Base-by-base conservation (phyloP, 2,113 vertebrate species). In the Myrmecobius fasciatus region DNA sequence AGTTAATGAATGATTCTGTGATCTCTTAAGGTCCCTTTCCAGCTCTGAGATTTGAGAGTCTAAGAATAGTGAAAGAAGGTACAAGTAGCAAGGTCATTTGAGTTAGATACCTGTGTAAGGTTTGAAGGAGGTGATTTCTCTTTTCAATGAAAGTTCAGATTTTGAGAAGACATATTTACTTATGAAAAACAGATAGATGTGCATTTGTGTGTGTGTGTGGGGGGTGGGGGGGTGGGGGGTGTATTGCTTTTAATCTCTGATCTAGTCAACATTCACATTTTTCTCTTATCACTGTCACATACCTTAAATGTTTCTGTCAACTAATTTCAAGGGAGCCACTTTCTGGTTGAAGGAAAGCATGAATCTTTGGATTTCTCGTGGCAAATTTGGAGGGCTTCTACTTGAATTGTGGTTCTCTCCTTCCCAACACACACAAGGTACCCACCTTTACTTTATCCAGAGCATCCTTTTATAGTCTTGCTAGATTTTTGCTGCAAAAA, bases 401-500 rank as follows among this genome's bases (percentile, higher is more conserved):
- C 96, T 95, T 96, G 53, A 48, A 89, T 26, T 60, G 49, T 92
- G 92, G 43, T 94, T 92, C 43, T 49, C 28, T 26, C 25, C 51
- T 14, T 10, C 60, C 12, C 25, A 2, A 43, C 2, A 0, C 9
- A 12, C 8, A 3, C 31, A 3, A 17, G 8, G 12, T 22, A 51
- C n/a, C 56, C 89, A 91, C 53, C 10, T 52, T 92, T 94, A 51
- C 95, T 48, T 88, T 9, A 93, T 53, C 2, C 8, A 90, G 92
- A 67, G 83, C 3, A 90, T 89, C 46, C 75, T 96, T 96, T 96
- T 93, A 89, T 90, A 91, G 31, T 91, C 0, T 94, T 92, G 26
- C 67, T 60, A 93, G 51, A 52, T 24, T 75, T 93, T 83, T 89
- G 26, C 95, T 95, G 95, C 31, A 95, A 92, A 96, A 96, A 96